A percentile compares a stretch with the other conserved stretches of the same genome.
phyloP scores from a whole-genome alignment of 2,797 vertebrate genomes.

The Sebastes taczanowskii region DNA sequence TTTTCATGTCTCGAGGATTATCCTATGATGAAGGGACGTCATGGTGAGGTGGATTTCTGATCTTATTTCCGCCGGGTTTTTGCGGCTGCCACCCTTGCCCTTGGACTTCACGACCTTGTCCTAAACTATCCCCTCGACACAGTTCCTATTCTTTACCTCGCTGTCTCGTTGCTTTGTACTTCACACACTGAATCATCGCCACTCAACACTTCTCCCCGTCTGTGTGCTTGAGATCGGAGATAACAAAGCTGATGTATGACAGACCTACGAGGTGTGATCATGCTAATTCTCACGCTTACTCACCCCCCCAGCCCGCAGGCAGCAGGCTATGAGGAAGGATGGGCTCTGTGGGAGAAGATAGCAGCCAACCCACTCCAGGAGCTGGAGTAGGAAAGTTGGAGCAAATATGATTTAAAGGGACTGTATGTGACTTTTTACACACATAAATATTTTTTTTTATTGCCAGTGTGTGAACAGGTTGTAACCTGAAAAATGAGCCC shows the following conservation, averaged over 20 bases:
- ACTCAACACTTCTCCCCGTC: constrained; percentile 28
- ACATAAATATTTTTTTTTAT: too few species aligned
- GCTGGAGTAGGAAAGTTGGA: not conserved
- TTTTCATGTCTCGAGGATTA: constrained; percentile 76
- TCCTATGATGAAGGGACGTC: constrained; percentile 67
- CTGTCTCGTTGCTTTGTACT: constrained; percentile 19
- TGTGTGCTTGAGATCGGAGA: constrained; percentile 47
- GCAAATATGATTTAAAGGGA: not conserved
- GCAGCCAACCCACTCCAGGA: not conserved
- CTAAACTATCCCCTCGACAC: constrained; percentile 14
- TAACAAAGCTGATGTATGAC: constrained; percentile 49
- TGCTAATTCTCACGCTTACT: constrained; percentile 66
- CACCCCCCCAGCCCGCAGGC: constrained; percentile 16
- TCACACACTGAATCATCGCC: constrained; percentile 11
- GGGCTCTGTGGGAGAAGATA: constrained; percentile 17
- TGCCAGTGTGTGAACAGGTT: too few species aligned
- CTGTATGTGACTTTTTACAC: too few species aligned
- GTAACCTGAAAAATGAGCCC: too few species aligned
- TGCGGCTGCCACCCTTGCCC: constrained; percentile 54
- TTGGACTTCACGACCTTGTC: constrained; percentile 51
- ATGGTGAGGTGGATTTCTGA: constrained; percentile 65
- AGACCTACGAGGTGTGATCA: constrained; percentile 63
- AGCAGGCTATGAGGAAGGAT: constrained; percentile 46
- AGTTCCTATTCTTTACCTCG: not conserved
- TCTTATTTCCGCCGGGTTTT: constrained; percentile 59